phyloP scores from a whole-genome alignment of 2,888 invertebrate genomes.

The Rhorus exstirpatorius region DNA sequence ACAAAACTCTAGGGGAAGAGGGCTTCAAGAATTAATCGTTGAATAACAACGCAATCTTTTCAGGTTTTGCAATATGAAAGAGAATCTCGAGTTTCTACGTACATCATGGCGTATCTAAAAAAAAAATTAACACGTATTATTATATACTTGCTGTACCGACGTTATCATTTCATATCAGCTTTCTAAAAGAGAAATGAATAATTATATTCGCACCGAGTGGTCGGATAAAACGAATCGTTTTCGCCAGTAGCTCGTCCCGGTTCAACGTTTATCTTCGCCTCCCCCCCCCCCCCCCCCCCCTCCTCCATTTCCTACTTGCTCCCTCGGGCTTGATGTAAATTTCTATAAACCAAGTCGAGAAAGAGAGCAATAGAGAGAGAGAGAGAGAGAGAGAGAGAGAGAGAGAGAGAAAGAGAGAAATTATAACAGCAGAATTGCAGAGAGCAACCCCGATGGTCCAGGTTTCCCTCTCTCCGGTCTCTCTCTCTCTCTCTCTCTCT shows the following conservation, averaged over 20 bases:
- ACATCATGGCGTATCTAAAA: neutral
- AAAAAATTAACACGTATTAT: constrained; percentile 9
- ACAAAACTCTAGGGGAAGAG: no score
- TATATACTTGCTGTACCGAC: constrained; percentile 26
- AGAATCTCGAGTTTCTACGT: neutral
- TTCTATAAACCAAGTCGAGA: constrained; percentile 64
- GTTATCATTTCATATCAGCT: constrained; percentile 59
- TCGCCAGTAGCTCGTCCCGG: constrained; percentile 41
- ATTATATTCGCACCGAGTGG: constrained; percentile 64
- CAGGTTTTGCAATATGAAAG: no score
- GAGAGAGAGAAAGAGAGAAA: constrained; percentile 58
- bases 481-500: constrained; percentile 53
- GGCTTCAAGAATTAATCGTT: no score
- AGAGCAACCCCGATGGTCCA: constrained; percentile 48
- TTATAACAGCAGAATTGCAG: constrained; percentile 69
- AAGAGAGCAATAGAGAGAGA: constrained; percentile 5
- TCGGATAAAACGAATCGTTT: constrained; percentile 66
- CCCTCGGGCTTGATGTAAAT: constrained; percentile 53
- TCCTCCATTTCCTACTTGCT: constrained; percentile 6
- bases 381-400: constrained; percentile 17
- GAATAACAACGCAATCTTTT: no score
- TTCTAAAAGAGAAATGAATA: constrained; percentile 64
- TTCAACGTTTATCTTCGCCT: constrained; percentile 38
- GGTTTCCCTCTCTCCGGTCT: constrained; percentile 30
- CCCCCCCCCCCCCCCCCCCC: constrained; percentile 24